Evolutionary conservation across 2,888 invertebrate genomes (phyloP).

Genomic region (Lasioglossum pauxillum): DNA sequence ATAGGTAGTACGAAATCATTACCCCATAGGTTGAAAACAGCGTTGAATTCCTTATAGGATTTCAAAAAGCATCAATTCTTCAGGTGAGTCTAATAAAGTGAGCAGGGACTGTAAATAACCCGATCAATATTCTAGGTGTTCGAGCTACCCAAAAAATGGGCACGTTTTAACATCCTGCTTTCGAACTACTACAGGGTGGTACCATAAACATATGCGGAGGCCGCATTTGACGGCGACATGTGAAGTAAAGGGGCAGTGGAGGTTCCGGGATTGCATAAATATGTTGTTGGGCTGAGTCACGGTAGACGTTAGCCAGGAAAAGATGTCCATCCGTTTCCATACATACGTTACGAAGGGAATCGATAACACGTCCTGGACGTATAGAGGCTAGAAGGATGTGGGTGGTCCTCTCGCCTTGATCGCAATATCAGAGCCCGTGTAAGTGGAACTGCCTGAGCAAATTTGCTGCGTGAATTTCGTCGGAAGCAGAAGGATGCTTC

Average conservation of each 20-base stretch:
- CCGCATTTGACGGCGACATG: background rate
- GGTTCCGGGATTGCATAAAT: background rate
- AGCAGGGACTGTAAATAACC: no score
- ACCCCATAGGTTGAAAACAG: no score
- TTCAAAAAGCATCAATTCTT: no score
- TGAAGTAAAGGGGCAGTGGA: background rate
- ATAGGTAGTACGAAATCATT: no score
- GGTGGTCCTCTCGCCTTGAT: background rate
- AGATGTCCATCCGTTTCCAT: constrained; percentile 9
- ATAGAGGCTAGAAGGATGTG: background rate
- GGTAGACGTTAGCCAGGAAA: background rate
- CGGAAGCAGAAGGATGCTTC: constrained; percentile 9
- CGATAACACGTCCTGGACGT: constrained; percentile 2
- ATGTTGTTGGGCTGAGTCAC: background rate
- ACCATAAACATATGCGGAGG: background rate
- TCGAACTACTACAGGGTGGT: background rate
- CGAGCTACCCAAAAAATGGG: background rate
- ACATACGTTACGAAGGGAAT: constrained; percentile 12
- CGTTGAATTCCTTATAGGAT: no score
- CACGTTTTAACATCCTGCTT: background rate
- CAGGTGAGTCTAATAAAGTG: no score
- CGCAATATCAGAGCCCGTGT: background rate
- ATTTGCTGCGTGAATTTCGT: constrained; percentile 26
- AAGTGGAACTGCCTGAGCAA: constrained; percentile 30
- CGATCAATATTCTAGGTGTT: background rate